Base-by-base conservation (phyloP, 2,888 invertebrate genomes). In the Bruchidius siliquastri region DNA sequence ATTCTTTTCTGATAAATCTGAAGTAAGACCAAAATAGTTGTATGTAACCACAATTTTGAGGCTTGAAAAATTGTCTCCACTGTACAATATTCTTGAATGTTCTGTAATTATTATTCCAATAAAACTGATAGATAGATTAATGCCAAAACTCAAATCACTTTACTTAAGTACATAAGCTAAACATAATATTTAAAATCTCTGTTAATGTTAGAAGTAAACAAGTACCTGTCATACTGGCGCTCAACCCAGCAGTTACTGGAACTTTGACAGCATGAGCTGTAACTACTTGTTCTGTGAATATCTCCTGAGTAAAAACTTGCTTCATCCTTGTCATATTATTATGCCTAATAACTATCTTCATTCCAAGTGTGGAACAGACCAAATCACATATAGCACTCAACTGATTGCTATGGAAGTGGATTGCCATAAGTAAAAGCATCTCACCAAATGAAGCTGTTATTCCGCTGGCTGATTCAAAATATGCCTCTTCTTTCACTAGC, bases 341-440 rank as follows among this genome's bases (percentile, higher is more conserved):
- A 18, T 95, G 93, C 32, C 96, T 88, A 69, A 94, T 94, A 0
- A 94, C 93, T 75, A 97, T 94, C 84, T 98, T 96, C 96, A 99
- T 97, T 26, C 97, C 97, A 1, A 99, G 88, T 0, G 97, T 97
- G 2, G 96, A 93, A 82, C 96, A 97, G 0, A 98, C 97, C 67
- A 98, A 88, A 83, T 98, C 98, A 73, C 96, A 94, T 72, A 99
- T 97, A 6, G 97, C 96, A 72, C 93, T 92, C 76, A 97, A 89
- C 86, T 98, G 98, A 83, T 96, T 97, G 79, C 96, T 95, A 85
- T 98, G 98, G 85, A 98, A 98, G 86, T 98, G 98, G 78, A 98
- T 97, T 0, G 98, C 98, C 90, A 98, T 95, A 75, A 99, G 87
- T 0, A 98, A 91, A 72, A 99, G 87, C 96, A 98, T 96, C 88